Conservation (phyloP, 2,113 vertebrate species). For the Aphyosemion australe region DNA sequence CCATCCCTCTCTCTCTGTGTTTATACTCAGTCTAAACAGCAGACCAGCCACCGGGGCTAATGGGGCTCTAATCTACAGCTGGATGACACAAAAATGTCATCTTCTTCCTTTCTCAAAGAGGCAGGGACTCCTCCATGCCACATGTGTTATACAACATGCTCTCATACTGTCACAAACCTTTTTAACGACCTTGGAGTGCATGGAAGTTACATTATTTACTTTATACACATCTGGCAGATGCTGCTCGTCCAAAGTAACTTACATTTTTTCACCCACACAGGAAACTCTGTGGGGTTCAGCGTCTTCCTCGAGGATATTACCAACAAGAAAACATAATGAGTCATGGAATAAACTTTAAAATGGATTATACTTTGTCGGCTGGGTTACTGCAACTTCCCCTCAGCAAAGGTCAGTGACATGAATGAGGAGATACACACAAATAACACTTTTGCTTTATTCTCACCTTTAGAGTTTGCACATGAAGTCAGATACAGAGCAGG, state of each 20-base stretch:
- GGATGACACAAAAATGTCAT: constrained; percentile 72
- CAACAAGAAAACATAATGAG: constrained; percentile 5
- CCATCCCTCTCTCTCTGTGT: constrained; percentile 74
- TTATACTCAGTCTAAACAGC: constrained; percentile 78
- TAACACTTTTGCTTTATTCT: constrained; percentile 22
- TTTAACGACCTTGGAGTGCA: not conserved
- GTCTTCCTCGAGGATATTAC: constrained; percentile 15
- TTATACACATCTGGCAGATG: constrained; percentile 22
- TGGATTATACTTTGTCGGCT: not conserved
- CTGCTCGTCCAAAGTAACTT: constrained; percentile 9
- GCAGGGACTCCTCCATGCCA: constrained; percentile 39
- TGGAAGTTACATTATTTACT: constrained; percentile 27
- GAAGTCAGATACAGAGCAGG: not conserved
- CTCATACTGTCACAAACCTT: constrained; percentile 4
- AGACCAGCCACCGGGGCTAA: constrained; percentile 76
- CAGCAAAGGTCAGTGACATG: constrained; percentile 4
- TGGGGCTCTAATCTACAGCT: constrained; percentile 77
- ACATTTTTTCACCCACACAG: constrained; percentile 24
- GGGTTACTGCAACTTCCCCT: not conserved
- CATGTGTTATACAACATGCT: constrained; percentile 39
- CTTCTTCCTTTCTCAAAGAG: constrained; percentile 49
- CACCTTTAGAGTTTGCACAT: constrained; percentile 19
- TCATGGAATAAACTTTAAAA: constrained; percentile 12
- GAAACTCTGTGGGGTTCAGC: constrained; percentile 16
- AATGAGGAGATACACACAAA: constrained; percentile 1